phyloP scores from a whole-genome alignment of 2,797 vertebrate species.

The Xerus rutilus region DNA sequence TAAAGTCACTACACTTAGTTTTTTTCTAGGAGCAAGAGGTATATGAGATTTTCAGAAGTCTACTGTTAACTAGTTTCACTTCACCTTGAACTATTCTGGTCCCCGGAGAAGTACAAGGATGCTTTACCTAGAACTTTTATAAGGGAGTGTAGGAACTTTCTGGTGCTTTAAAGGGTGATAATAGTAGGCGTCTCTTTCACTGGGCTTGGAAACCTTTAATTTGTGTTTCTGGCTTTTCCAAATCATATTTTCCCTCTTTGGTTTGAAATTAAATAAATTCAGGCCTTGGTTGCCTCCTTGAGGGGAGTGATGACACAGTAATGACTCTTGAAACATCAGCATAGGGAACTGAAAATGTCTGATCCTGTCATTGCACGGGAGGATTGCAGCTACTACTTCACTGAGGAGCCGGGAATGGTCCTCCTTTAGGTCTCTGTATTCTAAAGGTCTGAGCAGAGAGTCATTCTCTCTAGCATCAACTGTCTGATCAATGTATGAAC shows the following conservation, averaged over 20 bases:
- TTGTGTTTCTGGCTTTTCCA: slow-evolving; percentile 16
- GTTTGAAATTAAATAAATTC: slow-evolving; percentile 6
- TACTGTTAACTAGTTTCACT: not conserved
- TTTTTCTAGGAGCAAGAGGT: not conserved
- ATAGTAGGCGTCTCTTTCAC: not conserved
- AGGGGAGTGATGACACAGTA: not conserved
- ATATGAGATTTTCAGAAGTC: not conserved
- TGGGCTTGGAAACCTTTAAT: slow-evolving; percentile 45
- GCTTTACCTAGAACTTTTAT: not conserved
- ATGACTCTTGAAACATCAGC: not conserved
- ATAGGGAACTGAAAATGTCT: not conserved
- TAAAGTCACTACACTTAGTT: not conserved
- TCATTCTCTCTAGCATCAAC: not conserved
- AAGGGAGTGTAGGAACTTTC: not conserved
- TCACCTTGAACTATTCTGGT: not conserved
- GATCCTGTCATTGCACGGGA: rapidly evolving
- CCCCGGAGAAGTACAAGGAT: not conserved
- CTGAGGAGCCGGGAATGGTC: not conserved
- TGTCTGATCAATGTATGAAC: not conserved
- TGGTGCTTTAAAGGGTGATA: not conserved
- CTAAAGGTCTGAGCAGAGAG: not conserved
- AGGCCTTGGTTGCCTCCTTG: not conserved
- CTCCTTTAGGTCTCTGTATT: not conserved
- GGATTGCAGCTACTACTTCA: not conserved
- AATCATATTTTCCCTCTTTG: slow-evolving; percentile 37